phyloP scores from a whole-genome alignment of 2,888 invertebrate genomes.

The Tridacna gigas region DNA sequence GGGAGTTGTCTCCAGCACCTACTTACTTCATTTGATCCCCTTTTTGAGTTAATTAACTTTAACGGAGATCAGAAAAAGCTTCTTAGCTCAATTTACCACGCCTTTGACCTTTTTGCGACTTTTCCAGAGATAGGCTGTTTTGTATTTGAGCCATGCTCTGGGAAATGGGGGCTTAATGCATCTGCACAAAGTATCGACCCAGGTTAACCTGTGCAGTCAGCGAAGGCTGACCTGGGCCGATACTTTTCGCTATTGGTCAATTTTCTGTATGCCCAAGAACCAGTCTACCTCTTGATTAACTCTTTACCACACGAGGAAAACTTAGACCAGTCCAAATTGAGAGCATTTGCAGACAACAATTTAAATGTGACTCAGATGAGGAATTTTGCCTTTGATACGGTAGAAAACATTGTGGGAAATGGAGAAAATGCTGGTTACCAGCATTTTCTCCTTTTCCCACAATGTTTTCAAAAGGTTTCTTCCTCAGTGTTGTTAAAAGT shows the following conservation, averaged over 20 bases:
- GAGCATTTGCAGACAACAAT: neutral
- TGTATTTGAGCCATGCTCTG: neutral
- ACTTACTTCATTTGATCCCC: constrained; percentile 15
- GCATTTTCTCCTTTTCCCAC: neutral
- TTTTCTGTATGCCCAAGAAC: too few relatives aligned
- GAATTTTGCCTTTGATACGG: neutral
- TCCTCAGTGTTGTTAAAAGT: neutral
- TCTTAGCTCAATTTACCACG: constrained; percentile 3
- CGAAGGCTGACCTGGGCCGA: too few relatives aligned
- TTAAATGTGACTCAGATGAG: neutral
- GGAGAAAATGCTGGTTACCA: neutral
- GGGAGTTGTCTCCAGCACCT: neutral
- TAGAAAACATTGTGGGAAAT: neutral
- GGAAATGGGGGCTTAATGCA: too few relatives aligned
- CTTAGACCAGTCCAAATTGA: neutral
- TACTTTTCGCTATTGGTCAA: too few relatives aligned
- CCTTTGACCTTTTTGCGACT: neutral
- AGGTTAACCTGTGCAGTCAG: too few relatives aligned
- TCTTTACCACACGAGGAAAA: neutral
- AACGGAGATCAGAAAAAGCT: neutral
- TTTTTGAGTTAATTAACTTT: constrained; percentile 17
- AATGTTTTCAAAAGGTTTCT: neutral
- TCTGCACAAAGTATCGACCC: too few relatives aligned
- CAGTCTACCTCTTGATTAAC: too few relatives aligned
- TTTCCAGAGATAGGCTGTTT: neutral